Evolutionary conservation across 2,797 vertebrate genomes (phyloP).

Genomic region (Heteromormyrus szaboi): DNA sequence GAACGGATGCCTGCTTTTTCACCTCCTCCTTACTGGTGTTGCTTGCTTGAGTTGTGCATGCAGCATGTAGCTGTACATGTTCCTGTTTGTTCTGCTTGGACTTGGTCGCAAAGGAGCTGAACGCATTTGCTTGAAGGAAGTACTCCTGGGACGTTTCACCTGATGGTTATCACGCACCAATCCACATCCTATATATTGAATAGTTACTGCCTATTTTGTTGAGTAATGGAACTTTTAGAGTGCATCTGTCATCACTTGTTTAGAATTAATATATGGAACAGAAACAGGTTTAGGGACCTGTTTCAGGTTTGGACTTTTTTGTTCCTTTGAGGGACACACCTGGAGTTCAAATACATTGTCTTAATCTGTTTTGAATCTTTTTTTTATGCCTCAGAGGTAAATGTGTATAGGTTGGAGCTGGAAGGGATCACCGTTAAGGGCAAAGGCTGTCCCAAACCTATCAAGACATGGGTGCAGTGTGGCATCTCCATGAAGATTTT

Average conservation of each 20-base stretch:
- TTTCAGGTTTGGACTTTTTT: background rate
- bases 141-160: background rate
- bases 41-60: background rate
- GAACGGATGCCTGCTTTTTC: background rate
- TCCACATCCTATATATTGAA: background rate
- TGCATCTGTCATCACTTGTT: background rate
- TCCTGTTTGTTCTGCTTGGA: background rate
- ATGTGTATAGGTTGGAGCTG: conserved; percentile 77
- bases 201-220: background rate
- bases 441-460: conserved; percentile 95
- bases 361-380: background rate
- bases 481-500: conserved; percentile 99
- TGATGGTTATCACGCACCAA: background rate
- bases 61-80: background rate
- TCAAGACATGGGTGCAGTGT: conserved; percentile 98
- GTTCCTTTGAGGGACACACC: background rate
- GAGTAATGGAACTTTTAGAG: background rate
- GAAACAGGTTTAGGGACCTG: background rate
- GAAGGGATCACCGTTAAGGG: conserved; percentile 93
- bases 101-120: background rate
- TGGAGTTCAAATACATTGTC: background rate
- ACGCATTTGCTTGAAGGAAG: background rate
- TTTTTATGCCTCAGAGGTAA: conserved; percentile 68
- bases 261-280: background rate
- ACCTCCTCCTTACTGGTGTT: background rate